Evolutionary conservation across 92 coral and sea anemone genomes (phyloP), one percentile per base, ranked within the genome.

Genomic region (Pocillopora grandis): DNA sequence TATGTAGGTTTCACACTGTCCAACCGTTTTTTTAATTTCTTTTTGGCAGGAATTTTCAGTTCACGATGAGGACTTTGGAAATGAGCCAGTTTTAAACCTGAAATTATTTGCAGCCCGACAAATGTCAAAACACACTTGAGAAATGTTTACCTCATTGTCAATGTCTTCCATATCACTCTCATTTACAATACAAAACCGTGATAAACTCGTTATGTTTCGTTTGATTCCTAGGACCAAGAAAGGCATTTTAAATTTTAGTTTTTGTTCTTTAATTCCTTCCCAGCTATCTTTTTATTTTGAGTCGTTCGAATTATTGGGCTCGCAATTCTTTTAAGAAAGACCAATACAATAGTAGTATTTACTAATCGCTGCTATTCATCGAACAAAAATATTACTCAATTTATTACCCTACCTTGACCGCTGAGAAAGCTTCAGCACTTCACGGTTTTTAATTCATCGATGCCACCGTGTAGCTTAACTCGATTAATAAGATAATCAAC

Each of bases 51-150:
- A 20, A 49, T 55, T 70, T 35, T 37, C 21, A 9, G 52, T 17
- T 70, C 75, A 16, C 2, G 9, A 20, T 23, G 8, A 4, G 27
- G 15, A 3, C 16, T 70, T 35, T 33, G 10, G 20, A 12, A 20
- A 35, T 49, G 3, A 59, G 55, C 75, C 75, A 70, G 75, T 70
- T 37, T 17, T 49, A 2, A 2, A 13, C 52, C 8, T 16, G 2
- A 67, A 67, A 67, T 7, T 42, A 42, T 67, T 67, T 35, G 2
- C 6, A 69, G 42, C 55, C 55, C 42, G 57, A 15, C 52, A 70
- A 70, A 70, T 70, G 75, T 70, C 75, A 70, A 33, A 70, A 37
- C 33, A 35, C 42, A 70, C 75, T 70, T 17, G 23, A 36, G 75
- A 23, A 6, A 35, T 68, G 73, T 70, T 37, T 70, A 70, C 15